Evolutionary conservation across 30 jellyfish, hydroid and myxozoan species (phyloP), one percentile per base, ranked within the genome.

Genomic region (Catostylus mosaicus): DNA sequence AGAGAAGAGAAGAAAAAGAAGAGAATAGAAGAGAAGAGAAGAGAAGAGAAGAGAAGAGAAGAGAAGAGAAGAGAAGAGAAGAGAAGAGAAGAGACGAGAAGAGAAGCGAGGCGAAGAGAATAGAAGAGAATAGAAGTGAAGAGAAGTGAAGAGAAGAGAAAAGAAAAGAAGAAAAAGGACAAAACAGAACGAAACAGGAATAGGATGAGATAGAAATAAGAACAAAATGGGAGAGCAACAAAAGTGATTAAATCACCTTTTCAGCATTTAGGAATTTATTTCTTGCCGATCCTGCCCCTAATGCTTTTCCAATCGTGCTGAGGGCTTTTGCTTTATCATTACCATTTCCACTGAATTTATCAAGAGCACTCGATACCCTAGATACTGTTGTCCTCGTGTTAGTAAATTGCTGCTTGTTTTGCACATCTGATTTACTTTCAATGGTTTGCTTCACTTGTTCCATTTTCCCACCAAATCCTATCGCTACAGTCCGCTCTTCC

Each of bases 201-300:
- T 5, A 57, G 71, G 11, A 20, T 23, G 22, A 16, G 12, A 37
- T 5, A 68, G 23, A 5, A 34, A 18, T 14, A 37, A 36, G 20
- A 68, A 37, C 31, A 5, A 37, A 68, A 9, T 36, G 8, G 36
- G 24, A 3, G 23, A 22, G 26, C 70, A 56, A n/a, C 70, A 10
- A n/a, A 67, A 50, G 31, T 5, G 33, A 16, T n/a, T 7, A 11
- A n/a, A 50, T 0, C 33, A 81, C 91, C 84, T 81, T 67, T 57
- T 81, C 91, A 67, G 91, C 91, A 20, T 73, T 50, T 24, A 64
- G 85, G 60, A 86, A 86, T 54, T 38, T 76, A 46, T 86, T 72
- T 38, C 90, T 66, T 11, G 84, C 77, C 34, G 72, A 34, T 2
- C 96, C 82, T 46, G 69, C 73, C 35, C 84, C 80, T 67, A 86